Evolutionary conservation across 2,797 vertebrate species (phyloP).

Genomic region (Leptoclinus maculatus): DNA sequence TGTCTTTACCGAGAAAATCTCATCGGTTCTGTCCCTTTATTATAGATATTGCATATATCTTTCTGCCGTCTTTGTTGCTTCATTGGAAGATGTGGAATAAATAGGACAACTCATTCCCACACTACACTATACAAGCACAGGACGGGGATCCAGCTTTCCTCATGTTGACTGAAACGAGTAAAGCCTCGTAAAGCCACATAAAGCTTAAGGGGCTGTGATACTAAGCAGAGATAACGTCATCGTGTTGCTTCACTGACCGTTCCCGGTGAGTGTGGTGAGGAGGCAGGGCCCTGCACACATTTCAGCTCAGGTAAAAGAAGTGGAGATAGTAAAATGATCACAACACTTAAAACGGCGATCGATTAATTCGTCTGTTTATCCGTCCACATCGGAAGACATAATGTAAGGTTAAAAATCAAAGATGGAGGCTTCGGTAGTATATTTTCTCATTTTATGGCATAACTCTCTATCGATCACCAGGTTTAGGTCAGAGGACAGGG

Average conservation of each 20-base stretch:
- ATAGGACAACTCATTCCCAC: constrained; percentile 20
- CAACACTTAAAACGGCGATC: constrained; percentile 1
- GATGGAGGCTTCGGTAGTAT: neutral
- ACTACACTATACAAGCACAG: constrained; percentile 3
- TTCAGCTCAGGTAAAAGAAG: constrained; percentile 35
- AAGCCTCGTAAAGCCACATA: constrained; percentile 61
- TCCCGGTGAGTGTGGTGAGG: constrained; percentile 57
- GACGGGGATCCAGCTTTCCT: constrained; percentile 26
- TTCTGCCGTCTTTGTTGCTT: neutral
- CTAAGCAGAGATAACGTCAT: constrained; percentile 77
- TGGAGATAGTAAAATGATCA: neutral
- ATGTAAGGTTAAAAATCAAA: neutral
- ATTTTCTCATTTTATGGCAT: constrained; percentile 7
- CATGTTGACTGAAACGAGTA: constrained; percentile 35
- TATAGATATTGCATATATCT: neutral
- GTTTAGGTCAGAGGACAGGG: constrained; percentile 71
- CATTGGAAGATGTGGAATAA: neutral
- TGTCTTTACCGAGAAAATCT: neutral
- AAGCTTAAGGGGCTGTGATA: constrained; percentile 64
- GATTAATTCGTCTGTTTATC: neutral
- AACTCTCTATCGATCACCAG: constrained; percentile 35
- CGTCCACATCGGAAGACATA: neutral
- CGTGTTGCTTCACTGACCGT: constrained; percentile 70
- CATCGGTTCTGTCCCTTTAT: neutral
- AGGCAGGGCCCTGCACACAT: constrained; percentile 54